phyloP scores from a whole-genome alignment of 2,113 vertebrate genomes.

The western clawed frog (Xenopus tropicalis) region DNA sequence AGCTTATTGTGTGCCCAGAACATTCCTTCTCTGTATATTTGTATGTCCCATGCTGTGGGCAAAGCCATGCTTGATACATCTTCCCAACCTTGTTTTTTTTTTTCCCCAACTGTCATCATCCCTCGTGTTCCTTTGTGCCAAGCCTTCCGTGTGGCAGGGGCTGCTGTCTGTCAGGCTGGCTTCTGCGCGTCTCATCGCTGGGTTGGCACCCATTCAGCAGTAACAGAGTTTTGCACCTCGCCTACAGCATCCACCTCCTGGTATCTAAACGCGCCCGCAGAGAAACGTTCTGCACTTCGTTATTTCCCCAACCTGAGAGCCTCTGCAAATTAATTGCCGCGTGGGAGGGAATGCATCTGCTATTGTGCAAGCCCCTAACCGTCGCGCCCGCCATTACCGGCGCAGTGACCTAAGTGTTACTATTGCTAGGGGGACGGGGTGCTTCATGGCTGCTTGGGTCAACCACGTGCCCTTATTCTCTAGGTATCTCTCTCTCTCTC shows the following conservation, averaged over 20 bases:
- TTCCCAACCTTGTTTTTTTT: no score
- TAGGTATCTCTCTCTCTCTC: background rate
- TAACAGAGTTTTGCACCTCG: constrained; percentile 49
- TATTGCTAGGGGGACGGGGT: constrained; percentile 3
- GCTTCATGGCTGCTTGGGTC: constrained; percentile 3
- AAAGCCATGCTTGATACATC: no score
- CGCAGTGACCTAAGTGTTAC: constrained; percentile 51
- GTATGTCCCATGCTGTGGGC: no score
- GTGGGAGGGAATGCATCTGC: constrained; percentile 75
- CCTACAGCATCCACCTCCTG: constrained; percentile 59
- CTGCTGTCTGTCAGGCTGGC: constrained; percentile 38
- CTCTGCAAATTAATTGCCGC: constrained; percentile 73
- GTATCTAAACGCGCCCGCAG: constrained; percentile 52
- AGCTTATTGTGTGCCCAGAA: no score
- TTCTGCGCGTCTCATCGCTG: constrained; percentile 23
- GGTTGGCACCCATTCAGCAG: constrained; percentile 41
- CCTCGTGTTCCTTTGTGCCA: background rate
- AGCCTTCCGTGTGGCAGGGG: background rate
- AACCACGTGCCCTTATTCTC: background rate
- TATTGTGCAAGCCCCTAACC: constrained; percentile 62
- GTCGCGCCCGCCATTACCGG: constrained; percentile 53
- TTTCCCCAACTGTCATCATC: no score
- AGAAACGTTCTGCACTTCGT: constrained; percentile 59
- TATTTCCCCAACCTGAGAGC: constrained; percentile 70
- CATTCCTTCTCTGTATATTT: no score